These are phyloP conservation scores for Marronus borbonicus DNA, from an alignment of 2,888 invertebrate genomes.

Conservation along the genomic window DNA sequence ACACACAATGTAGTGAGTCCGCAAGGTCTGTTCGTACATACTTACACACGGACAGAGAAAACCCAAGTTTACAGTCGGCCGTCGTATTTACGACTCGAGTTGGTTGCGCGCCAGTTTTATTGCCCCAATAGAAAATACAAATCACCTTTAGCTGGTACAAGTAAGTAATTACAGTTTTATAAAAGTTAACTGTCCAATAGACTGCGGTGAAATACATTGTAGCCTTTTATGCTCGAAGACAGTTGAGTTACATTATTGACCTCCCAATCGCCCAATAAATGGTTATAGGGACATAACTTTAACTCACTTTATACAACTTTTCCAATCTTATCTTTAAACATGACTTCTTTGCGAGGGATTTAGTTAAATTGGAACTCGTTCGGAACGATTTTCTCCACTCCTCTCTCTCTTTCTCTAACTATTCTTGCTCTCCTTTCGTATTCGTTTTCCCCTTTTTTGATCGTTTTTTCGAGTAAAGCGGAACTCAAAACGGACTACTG, in stretches of 20 bases:
- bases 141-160: conserved; percentile 48
- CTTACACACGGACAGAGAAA: background rate
- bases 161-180: conserved; percentile 51
- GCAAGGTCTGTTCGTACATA: background rate
- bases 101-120: conserved; percentile 43
- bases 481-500: conserved; percentile 38
- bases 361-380: conserved; percentile 70
- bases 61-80: conserved; percentile 29
- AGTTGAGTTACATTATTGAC: conserved; percentile 64
- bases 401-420: background rate
- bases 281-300: conserved; percentile 66
- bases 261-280: conserved; percentile 65
- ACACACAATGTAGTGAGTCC: conserved; percentile 18
- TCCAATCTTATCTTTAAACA: conserved; percentile 73
- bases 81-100: conserved; percentile 42
- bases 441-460: conserved; percentile 32
- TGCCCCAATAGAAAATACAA: conserved; percentile 49
- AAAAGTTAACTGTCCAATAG: conserved; percentile 50
- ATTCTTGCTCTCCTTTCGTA: conserved; percentile 5
- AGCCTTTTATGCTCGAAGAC: conserved; percentile 56
- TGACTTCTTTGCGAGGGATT: conserved; percentile 70
- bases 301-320: conserved; percentile 71
- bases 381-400: conserved; percentile 49
- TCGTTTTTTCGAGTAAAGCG: conserved; percentile 39
- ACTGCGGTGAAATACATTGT: conserved; percentile 50